Evolutionary conservation across 2,797 vertebrate genomes (phyloP), one percentile per base, ranked within the genome.

Genomic region (Erethizon dorsatum): DNA sequence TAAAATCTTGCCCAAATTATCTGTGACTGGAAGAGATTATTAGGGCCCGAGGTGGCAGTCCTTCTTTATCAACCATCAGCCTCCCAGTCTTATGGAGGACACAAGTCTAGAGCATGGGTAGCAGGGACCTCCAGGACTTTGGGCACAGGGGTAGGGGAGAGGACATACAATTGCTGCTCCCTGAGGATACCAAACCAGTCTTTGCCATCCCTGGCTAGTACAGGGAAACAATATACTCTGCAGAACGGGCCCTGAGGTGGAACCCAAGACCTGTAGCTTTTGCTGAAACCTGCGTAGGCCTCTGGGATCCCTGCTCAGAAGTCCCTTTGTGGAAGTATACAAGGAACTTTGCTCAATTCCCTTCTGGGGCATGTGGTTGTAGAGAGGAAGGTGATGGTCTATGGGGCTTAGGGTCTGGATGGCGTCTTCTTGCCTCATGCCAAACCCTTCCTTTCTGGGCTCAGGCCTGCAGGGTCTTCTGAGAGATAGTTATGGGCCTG

Each of bases 271-370:
- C 90, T 5, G 12, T 1, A 11, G 79, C 11, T 92, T 89, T 78
- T 50, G 73, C 59, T 67, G n/a, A 84, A 94, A 95, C 24, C 7
- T 24, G 89, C 47, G 47, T 14, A 56, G 73, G 17, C 56, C 59
- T 92, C n/a, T 77, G 17, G 12, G 75, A 77, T 54, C 52, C n/a
- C 71, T 84, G 31, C 61, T 71, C 56, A 50, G 20, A 84, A 96
- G 90, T 73, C n/a, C 50, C 63, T 78, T 12, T 7, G 0, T 59
- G 52, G 57, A 94, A 57, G 10, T 82, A 83, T 94, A 83, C 33
- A 93, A 95, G 83, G 82, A 75, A 59, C 59, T 83, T 86, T 92
- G 65, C 56, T 96, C 67, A 83, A 28, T 90, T 95, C 94, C 89
- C 84, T 73, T 89, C 33, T 56, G 52, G 52, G 79, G 26, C 33